phyloP scores from a whole-genome alignment of 92 coral and sea anemone genomes.

The Phenganax marumi region DNA sequence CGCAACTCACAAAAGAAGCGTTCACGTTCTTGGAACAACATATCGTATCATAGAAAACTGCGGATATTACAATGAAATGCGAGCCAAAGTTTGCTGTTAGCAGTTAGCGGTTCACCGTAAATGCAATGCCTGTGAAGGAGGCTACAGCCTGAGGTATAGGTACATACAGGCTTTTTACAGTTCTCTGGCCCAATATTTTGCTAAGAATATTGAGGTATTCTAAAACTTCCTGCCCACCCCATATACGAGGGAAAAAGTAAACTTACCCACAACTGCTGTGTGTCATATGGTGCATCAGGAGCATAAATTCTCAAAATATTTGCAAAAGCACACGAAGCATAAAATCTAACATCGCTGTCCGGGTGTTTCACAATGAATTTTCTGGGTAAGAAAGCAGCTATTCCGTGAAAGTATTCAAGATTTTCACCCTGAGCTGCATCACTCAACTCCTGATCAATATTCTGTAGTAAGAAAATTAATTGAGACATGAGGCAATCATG shows the following conservation, averaged over 20 bases:
- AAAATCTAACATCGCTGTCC: conserved; percentile 77
- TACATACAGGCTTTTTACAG: not conserved
- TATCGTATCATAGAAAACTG: too few species aligned
- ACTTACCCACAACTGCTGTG: conserved; percentile 61
- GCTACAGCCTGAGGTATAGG: not conserved
- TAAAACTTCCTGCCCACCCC: too few species aligned
- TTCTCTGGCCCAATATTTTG: not conserved
- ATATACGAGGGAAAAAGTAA: too few species aligned
- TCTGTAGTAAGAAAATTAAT: conserved; percentile 43
- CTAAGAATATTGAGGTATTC: too few species aligned
- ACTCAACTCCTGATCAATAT: conserved; percentile 68
- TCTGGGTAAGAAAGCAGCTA: conserved; percentile 64
- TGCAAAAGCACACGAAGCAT: conserved; percentile 85
- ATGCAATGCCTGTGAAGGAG: too few species aligned
- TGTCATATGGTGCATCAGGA: conserved; percentile 81
- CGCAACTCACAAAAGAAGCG: too few species aligned
- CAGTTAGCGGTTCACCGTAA: too few species aligned
- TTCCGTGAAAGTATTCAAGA: conserved; percentile 44
- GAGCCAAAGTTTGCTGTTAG: too few species aligned
- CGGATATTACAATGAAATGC: too few species aligned
- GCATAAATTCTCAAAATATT: conserved; percentile 83
- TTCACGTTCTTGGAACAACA: too few species aligned
- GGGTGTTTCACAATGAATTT: conserved; percentile 74
- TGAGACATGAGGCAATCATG: not conserved
- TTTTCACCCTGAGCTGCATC: conserved; percentile 70